phyloP scores from a whole-genome alignment of 2,113 vertebrate species.

The Rhabdornis inornatus region DNA sequence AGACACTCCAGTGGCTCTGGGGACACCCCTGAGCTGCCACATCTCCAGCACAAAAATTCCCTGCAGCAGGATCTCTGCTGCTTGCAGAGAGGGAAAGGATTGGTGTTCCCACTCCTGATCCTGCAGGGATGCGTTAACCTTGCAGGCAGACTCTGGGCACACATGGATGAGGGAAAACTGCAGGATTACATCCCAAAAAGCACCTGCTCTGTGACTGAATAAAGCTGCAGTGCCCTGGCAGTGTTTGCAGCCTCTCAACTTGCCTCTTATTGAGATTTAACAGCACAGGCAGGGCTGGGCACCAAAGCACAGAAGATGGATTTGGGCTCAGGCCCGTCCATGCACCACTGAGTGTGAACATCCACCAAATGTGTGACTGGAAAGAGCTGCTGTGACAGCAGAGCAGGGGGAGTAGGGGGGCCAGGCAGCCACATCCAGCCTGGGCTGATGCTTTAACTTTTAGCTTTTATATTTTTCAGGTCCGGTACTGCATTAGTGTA shows the following conservation, averaged over 20 bases:
- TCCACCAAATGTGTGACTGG: neutral
- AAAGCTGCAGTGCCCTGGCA: neutral
- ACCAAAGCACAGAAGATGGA: neutral
- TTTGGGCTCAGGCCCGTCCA: neutral
- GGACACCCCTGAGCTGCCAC: neutral
- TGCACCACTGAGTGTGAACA: neutral
- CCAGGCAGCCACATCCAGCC: neutral
- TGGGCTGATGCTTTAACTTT: neutral
- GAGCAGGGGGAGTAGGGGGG: neutral
- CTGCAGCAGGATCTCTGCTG: neutral
- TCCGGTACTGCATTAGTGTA: neutral
- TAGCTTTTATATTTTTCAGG: rapidly evolving
- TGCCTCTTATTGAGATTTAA: neutral
- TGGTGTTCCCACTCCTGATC: neutral
- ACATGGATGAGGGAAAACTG: neutral
- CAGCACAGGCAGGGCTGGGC: neutral
- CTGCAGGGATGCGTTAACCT: neutral
- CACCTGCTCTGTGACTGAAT: neutral
- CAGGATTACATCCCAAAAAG: neutral
- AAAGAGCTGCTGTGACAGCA: neutral
- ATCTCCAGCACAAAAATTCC: neutral
- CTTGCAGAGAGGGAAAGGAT: neutral
- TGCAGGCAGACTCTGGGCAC: neutral
- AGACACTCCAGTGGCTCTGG: neutral
- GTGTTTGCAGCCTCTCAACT: neutral